phyloP scores from a whole-genome alignment of 1,140 invertebrate species.

The Drosophila subobscura region DNA sequence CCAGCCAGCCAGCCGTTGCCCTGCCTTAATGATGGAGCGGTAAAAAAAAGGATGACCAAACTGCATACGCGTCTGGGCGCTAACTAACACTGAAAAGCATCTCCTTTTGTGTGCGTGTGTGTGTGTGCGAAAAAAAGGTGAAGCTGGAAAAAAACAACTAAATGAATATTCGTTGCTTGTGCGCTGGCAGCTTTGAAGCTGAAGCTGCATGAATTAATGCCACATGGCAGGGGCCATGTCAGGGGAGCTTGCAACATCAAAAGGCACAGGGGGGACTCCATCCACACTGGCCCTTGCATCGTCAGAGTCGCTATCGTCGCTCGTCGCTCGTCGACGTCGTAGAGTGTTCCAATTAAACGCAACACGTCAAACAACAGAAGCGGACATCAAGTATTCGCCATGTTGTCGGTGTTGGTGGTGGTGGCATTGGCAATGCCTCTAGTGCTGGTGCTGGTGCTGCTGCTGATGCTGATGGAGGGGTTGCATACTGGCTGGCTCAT shows the following conservation, averaged over 20 bases:
- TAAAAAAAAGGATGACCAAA: conserved; percentile 18
- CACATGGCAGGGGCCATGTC: conserved; percentile 28
- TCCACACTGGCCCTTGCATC: conserved; percentile 24
- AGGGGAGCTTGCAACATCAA: conserved; percentile 60
- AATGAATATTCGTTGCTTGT: conserved; percentile 45
- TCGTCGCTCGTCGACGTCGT: conserved; percentile 33
- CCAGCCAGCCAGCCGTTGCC: neutral
- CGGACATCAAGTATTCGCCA: conserved; percentile 72
- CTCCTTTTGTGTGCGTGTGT: conserved; percentile 56
- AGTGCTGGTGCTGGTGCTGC: conserved; percentile 11
- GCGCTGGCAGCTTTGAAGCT: conserved; percentile 56
- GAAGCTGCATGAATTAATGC: conserved; percentile 76
- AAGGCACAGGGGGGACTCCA: conserved; percentile 34
- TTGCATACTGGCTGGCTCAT: neutral
- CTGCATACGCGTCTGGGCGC: conserved; percentile 34
- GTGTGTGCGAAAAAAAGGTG: conserved; percentile 38
- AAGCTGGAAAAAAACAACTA: conserved; percentile 52
- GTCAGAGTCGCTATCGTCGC: conserved; percentile 20
- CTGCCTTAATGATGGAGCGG: conserved; percentile 69
- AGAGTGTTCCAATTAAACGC: conserved; percentile 79
- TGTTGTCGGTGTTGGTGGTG: conserved; percentile 29
- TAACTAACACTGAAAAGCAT: conserved; percentile 48
- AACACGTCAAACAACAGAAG: conserved; percentile 75
- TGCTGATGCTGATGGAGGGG: neutral
- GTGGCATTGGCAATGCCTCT: conserved; percentile 51